Base-by-base conservation (phyloP, 2,797 vertebrate genomes). In the Cyclopterus lumpus region DNA sequence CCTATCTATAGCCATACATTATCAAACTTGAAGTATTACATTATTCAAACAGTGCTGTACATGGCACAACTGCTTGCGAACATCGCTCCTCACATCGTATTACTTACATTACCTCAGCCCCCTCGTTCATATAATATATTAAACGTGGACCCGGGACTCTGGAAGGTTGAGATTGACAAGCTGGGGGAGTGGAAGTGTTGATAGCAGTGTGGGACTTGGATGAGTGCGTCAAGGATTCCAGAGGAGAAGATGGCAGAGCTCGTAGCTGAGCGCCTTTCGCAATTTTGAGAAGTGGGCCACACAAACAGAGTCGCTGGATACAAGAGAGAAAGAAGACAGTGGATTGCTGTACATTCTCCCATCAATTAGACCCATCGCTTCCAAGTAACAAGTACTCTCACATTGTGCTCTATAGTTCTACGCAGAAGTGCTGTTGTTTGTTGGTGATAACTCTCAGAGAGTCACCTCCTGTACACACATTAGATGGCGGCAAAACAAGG, bases 1-100 rank as follows among this genome's bases (percentile, higher is more conserved):
- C 88, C 89, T 93, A 93, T 94, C 93, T 92, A 92, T 91, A 94
- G 93, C 91, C 91, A 85, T 90, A 91, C 92, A 92, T 91, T 92
- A 93, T 92, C 89, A 90, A 90, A 91, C 92, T 87, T 89, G 81
- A 87, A 90, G 90, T 84, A 91, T 89, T 89, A 88, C 91, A 93
- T 93, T 91, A 93, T 93, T 93, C 88, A 91, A 89, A 86, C 90
- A 51, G 64, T 67, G 79, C 83, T 77, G 79, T 72, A 90, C 91
- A 91, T 73, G 86, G 86, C 71, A 68, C 18, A 81, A 64, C 85
- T 75, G 88, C 88, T 85, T 72, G 82, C 75, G 78, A 89, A 91
- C 88, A 84, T 63, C 71, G 86, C 88, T 84, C 73, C 80, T 82
- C 84, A 87, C 86, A 68, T 88, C 77, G 42, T 90, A 86, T 91